phyloP scores from a whole-genome alignment of 2,113 vertebrate genomes.

The Neotragus pygmaeus region DNA sequence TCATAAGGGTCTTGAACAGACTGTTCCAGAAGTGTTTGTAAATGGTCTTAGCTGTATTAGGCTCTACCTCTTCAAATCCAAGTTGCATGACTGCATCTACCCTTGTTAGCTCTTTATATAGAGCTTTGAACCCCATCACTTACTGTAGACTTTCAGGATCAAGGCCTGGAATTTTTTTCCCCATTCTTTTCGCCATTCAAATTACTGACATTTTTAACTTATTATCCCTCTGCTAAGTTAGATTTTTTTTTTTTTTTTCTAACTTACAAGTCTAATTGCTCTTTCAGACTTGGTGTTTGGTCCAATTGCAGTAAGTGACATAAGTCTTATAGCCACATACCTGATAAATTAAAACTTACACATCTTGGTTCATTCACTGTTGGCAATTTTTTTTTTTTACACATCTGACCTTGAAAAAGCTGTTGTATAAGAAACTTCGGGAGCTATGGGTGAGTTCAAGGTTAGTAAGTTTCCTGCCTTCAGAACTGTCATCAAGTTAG shows the following conservation, averaged over 20 bases:
- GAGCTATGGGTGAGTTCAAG: background rate
- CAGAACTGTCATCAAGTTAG: background rate
- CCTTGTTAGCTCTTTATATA: background rate
- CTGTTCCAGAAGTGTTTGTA: background rate
- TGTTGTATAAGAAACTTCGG: background rate
- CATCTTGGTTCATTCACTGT: background rate
- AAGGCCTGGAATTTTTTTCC: background rate
- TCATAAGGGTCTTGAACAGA: background rate
- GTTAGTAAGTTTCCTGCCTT: background rate
- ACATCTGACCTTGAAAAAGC: background rate
- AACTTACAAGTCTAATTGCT: background rate
- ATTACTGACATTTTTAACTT: background rate
- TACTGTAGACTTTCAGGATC: background rate
- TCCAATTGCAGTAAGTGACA: background rate
- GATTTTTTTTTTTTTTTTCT: background rate
- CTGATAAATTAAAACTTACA: background rate
- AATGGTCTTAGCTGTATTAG: background rate
- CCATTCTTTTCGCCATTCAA: background rate
- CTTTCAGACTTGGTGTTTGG: constrained; percentile 26
- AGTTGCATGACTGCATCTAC: background rate
- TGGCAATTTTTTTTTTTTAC: background rate
- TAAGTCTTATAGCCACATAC: background rate
- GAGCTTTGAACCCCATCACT: background rate
- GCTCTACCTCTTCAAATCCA: background rate
- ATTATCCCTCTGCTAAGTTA: background rate